A percentile compares a stretch with the other conserved stretches of the same genome.
Evolutionary conservation across 2,888 invertebrate species (phyloP).

Genomic region (Acanthoscelides obtectus): DNA sequence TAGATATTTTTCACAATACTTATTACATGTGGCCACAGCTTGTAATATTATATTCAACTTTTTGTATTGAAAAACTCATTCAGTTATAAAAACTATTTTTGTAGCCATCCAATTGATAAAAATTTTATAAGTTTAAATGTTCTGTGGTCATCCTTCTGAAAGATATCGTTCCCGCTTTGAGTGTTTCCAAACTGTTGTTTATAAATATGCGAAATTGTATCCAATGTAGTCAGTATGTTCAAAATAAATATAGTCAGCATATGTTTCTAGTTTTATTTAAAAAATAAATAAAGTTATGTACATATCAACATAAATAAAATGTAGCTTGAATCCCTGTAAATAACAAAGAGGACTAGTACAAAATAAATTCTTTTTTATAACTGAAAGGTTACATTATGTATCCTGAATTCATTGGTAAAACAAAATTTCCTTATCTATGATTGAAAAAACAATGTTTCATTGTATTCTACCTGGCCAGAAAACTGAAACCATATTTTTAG

Average conservation of each 20-base stretch:
- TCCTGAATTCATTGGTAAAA: too few relatives aligned
- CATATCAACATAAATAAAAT: not conserved
- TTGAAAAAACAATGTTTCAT: too few relatives aligned
- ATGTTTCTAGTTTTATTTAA: not conserved
- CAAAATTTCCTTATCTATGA: too few relatives aligned
- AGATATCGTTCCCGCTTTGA: not conserved
- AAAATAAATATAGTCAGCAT: not conserved
- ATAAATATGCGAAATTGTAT: not conserved
- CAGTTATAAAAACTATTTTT: not conserved
- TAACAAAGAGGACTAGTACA: too few relatives aligned
- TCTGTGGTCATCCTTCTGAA: not conserved
- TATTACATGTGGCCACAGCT: not conserved
- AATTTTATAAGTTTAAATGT: not conserved
- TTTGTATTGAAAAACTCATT: too few relatives aligned
- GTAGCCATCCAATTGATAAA: too few relatives aligned
- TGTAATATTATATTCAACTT: not conserved
- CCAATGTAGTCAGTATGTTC: not conserved
- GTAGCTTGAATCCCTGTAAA: too few relatives aligned
- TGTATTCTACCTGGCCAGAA: too few relatives aligned
- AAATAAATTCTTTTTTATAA: too few relatives aligned
- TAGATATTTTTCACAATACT: not conserved
- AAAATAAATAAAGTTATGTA: not conserved
- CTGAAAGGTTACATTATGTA: too few relatives aligned
- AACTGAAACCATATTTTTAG: too few relatives aligned
- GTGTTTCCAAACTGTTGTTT: not conserved